Base-by-base conservation (phyloP, 2,888 invertebrate genomes). In the Agrotis ipsilon region DNA sequence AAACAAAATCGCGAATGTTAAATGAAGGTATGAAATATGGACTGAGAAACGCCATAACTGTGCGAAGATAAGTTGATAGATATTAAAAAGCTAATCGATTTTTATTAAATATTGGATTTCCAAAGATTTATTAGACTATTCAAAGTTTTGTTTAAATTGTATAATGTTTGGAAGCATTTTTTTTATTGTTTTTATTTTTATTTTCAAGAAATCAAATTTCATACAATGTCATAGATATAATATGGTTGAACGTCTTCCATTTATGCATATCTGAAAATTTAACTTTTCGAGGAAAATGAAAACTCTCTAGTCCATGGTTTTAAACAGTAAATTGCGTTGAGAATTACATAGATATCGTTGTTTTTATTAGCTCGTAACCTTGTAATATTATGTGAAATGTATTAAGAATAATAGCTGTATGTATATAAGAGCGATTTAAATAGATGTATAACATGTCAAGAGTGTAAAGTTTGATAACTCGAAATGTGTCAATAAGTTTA, bases 271-370 rank as follows among this genome's bases (percentile, higher is more conserved):
- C 14, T 7, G 19, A n/a, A 63, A 46, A 39, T 1, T 6, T 21
- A 18, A 43, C 16, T 58, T 49, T 39, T 52, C 46, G 46, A 43
- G 9, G n/a, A 21, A 27, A 7, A 27, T 7, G 3, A 52, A 46
- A 16, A 52, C 39, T 48, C 27, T 74, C 13, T 54, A 54, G 24
- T 74, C 18, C 16, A 21, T 70, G 73, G 52, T 46, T 63, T 43
- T 9, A 16, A 73, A 74, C 7, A 27, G 52, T 46, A 13, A 45
- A 62, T 39, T 61, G 16, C 24, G 19, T 11, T 32, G 24, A 3
- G 27, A 39, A 67, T 59, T 57, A 62, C 62, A 74, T 74, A 74
- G 69, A 75, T 75, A 64, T 78, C 76, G 65, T 59, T 65, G 58
- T 52, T 43, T 21, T 16, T 57, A 14, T 67, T 63, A 59, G 39